These are phyloP conservation scores for Etheostoma cragini DNA, from an alignment of 2,113 vertebrate genomes.

Conservation along the genomic window DNA sequence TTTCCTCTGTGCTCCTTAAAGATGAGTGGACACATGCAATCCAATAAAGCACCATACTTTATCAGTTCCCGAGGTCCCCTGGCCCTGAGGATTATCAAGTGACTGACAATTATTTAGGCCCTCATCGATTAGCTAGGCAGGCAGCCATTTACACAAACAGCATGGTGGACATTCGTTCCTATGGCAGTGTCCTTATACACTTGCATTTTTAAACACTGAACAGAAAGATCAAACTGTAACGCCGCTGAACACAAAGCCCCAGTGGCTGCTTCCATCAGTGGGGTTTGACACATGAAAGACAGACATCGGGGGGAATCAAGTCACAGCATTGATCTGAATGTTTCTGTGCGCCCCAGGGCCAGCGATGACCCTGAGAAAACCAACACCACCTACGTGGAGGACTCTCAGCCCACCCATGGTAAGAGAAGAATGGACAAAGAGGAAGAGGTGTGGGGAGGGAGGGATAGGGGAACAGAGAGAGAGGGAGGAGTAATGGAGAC, in stretches of 20 bases:
- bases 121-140: conserved; percentile 45
- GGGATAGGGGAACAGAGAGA: not conserved
- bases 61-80: conserved; percentile 44
- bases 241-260: not conserved
- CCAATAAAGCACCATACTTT: conserved; percentile 40
- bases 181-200: not conserved
- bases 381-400: conserved; percentile 91
- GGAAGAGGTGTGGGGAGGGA: not conserved
- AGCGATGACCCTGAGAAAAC: conserved; percentile 94
- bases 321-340: conserved; percentile 65
- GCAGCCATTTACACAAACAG: conserved; percentile 33
- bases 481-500: conserved; percentile 42
- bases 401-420: conserved; percentile 92
- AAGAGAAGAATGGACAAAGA: conserved; percentile 59
- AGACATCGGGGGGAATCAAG: conserved; percentile 54
- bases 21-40: conserved; percentile 33
- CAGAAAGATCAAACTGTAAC: conserved; percentile 15
- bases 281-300: conserved; percentile 38
- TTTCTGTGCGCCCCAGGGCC: conserved; percentile 81
- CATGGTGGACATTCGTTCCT: conserved; percentile 8
- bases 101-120: conserved; percentile 56
- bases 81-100: conserved; percentile 61
- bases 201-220: not conserved
- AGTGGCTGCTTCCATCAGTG: not conserved
- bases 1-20: conserved; percentile 28